These are phyloP conservation scores for Eupsittula cactorum DNA, from an alignment of 2,113 vertebrate genomes.

Conservation along the genomic window DNA sequence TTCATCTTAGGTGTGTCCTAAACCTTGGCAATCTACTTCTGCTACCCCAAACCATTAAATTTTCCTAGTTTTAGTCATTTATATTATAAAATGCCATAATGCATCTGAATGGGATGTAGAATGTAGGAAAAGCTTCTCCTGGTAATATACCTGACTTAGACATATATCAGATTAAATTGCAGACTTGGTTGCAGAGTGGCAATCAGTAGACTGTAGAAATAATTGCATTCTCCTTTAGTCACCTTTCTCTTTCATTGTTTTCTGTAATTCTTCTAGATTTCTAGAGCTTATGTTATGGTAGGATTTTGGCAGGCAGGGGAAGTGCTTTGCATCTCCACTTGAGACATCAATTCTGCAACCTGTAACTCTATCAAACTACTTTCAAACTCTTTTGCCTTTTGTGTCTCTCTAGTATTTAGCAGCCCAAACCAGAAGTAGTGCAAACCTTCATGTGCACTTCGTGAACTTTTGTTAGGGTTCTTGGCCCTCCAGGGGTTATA, in stretches of 20 bases:
- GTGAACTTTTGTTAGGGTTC: background rate
- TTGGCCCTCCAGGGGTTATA: background rate
- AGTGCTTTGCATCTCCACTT: background rate
- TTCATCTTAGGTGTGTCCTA: background rate
- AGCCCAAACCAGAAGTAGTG: background rate
- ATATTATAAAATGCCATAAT: background rate
- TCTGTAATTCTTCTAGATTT: background rate
- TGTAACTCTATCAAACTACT: background rate
- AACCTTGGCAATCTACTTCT: background rate
- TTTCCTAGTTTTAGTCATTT: background rate
- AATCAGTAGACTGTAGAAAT: background rate
- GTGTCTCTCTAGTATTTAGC: background rate
- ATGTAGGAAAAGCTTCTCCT: background rate
- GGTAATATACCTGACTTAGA: background rate
- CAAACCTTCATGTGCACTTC: background rate
- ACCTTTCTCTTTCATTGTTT: background rate
- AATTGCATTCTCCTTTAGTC: background rate
- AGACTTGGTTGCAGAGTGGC: background rate
- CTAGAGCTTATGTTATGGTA: background rate
- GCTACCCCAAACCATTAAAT: background rate
- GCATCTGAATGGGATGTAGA: background rate
- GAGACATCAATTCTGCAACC: background rate
- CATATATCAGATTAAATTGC: background rate
- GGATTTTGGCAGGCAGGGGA: background rate
- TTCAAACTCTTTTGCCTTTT: rapidly evolving